Base-by-base conservation (phyloP, 2,113 vertebrate genomes). In the Ctenomys sociabilis region DNA sequence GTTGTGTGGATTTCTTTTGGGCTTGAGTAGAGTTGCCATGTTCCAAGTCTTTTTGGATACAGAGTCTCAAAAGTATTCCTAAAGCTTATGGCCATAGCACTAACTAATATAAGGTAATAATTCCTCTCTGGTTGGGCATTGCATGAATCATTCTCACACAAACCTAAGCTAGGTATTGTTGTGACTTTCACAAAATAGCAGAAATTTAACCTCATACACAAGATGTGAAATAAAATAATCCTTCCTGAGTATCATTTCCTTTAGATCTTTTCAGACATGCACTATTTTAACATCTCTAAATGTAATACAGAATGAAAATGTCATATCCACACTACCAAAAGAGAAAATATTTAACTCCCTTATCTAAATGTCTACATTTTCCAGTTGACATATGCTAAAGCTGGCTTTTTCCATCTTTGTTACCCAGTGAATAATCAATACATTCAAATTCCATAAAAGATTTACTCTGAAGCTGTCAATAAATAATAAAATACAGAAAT, bases 171-270 rank as follows among this genome's bases (percentile, higher is more conserved):
- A 78, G 28, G 85, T 19, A 83, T 49, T 66, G 7, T 9, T 54
- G 2, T 80, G 22, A 4, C 30, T 92, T 87, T 9, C 30, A 40
- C 40, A 4, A 81, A 80, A 83, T 73, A 85, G 85, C 40, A 85
- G 57, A 64, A 92, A 59, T 22, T 84, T 86, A 70, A 8, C 32
- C 64, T 95, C 16, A 45, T 37, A 72, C 10, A 52, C 35, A 86
- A 91, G 37, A 95, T 7, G 13, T 24, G 30, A 90, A 94, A 78
- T 91, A 45, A 92, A 95, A 72, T 30, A 88, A n/a, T 11, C 26
- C 26, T 45, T 45, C 54, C 40, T 13, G 83, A 84, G 61, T 66
- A 68, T 19, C 68, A 63, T 24, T 75, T 24, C n/a, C 10, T 54
- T 7, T 43, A 68, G 43, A 85, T 64, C 7, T 88, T 80, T 93